Evolutionary conservation across 1,140 invertebrate species (phyloP).

Genomic region (Drosophila melanica): DNA sequence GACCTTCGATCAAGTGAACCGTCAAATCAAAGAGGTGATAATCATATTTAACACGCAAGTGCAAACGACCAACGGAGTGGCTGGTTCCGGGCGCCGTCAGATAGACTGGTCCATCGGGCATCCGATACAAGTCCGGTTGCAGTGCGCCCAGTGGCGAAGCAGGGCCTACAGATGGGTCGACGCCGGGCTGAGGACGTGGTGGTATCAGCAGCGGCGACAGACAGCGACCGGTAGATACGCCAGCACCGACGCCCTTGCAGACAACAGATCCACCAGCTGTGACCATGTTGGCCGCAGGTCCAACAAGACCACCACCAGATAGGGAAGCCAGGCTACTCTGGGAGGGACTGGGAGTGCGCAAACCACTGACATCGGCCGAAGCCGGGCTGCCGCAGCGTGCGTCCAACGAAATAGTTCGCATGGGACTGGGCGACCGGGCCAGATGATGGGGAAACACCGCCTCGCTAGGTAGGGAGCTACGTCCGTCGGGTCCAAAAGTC

Average conservation of each 20-base stretch:
- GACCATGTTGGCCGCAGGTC: conserved; percentile 72
- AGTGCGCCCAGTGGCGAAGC: conserved; percentile 92
- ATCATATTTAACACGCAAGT: conserved; percentile 94
- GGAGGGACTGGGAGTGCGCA: conserved; percentile 85
- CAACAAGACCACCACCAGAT: conserved; percentile 76
- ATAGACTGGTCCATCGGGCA: conserved; percentile 89
- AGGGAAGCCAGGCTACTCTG: conserved; percentile 87
- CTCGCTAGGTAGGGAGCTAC: conserved; percentile 83
- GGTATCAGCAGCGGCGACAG: conserved; percentile 90
- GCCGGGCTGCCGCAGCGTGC: conserved; percentile 87
- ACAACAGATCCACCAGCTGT: conserved; percentile 71
- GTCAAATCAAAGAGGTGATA: conserved; percentile 94
- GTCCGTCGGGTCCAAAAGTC: conserved; percentile 90
- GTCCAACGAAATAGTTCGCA: conserved; percentile 89
- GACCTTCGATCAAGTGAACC: conserved; percentile 94
- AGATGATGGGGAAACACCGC: conserved; percentile 75
- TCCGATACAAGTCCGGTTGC: conserved; percentile 93
- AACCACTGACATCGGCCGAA: conserved; percentile 74
- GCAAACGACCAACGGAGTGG: conserved; percentile 89
- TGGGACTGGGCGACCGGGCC: conserved; percentile 89
- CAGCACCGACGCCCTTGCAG: conserved; percentile 61
- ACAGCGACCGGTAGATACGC: conserved; percentile 85
- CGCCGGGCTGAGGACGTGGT: conserved; percentile 73
- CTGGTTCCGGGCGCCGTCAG: conserved; percentile 86
- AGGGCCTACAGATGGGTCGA: conserved; percentile 84